phyloP scores from a whole-genome alignment of 2,113 vertebrate species.

The Orthonyx spaldingii region DNA sequence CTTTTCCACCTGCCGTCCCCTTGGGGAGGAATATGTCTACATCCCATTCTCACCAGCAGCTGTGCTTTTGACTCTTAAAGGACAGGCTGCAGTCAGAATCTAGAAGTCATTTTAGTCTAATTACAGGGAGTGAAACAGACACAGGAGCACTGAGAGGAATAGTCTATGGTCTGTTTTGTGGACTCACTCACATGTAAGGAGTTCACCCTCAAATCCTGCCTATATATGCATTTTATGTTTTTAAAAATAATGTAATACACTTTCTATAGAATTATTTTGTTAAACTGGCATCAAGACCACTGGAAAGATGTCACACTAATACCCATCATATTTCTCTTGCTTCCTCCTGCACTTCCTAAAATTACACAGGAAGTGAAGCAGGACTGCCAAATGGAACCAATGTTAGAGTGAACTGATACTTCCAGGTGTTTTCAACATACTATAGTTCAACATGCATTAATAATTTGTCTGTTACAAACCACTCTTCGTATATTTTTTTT shows the following conservation, averaged over 20 bases:
- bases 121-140: background rate
- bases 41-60: background rate
- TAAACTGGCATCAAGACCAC: background rate
- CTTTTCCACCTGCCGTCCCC: background rate
- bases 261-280: background rate
- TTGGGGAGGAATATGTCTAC: background rate
- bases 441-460: background rate
- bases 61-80: background rate
- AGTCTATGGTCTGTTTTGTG: background rate
- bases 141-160: background rate
- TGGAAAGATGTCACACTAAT: background rate
- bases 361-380: background rate
- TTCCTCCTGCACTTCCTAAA: background rate
- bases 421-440: background rate
- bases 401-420: background rate
- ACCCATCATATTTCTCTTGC: background rate
- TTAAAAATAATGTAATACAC: background rate
- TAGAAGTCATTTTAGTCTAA: background rate
- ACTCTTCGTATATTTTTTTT: background rate
- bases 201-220: background rate
- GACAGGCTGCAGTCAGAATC: background rate
- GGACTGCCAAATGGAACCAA: background rate
- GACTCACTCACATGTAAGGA: background rate
- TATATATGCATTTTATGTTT: background rate
- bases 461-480: background rate